phyloP scores from a whole-genome alignment of 2,888 invertebrate genomes.

The Ectemnius continuus region DNA sequence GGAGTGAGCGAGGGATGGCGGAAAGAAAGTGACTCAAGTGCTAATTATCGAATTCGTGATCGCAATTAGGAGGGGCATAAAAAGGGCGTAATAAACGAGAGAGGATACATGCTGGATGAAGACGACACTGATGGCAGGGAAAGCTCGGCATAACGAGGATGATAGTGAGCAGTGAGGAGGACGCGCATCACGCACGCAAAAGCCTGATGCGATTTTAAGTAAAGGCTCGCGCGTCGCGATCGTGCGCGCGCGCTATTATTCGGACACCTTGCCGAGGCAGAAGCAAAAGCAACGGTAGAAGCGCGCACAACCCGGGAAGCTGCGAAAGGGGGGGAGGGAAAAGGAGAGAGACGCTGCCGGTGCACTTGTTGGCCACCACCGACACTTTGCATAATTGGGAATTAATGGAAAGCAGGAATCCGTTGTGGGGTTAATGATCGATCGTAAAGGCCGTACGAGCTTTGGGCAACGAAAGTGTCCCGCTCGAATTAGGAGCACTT shows the following conservation, averaged over 20 bases:
- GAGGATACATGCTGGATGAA: constrained; percentile 43
- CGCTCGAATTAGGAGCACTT: constrained; percentile 48
- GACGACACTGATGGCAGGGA: constrained; percentile 49
- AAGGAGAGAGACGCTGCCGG: background rate
- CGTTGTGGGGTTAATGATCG: constrained; percentile 5
- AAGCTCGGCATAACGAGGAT: constrained; percentile 2
- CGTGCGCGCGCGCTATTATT: constrained; percentile 68
- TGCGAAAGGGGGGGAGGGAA: constrained; percentile 64
- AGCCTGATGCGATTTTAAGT: constrained; percentile 75
- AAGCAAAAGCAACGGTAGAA: constrained; percentile 47
- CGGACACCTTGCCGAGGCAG: constrained; percentile 69
- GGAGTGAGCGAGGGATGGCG: too few species aligned
- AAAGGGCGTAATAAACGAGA: constrained; percentile 49
- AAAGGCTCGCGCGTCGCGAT: constrained; percentile 63
- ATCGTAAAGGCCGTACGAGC: constrained; percentile 26
- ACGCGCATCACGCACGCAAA: constrained; percentile 39
- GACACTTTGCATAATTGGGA: background rate
- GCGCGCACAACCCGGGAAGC: constrained; percentile 70
- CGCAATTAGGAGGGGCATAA: constrained; percentile 34
- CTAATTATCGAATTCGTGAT: background rate
- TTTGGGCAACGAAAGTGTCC: constrained; percentile 19
- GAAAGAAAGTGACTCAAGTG: constrained; percentile 9
- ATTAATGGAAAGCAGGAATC: background rate
- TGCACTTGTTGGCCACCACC: background rate
- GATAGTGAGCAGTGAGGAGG: constrained; percentile 21